Conservation (phyloP, 2,797 vertebrate genomes). For the Mycteria americana region DNA sequence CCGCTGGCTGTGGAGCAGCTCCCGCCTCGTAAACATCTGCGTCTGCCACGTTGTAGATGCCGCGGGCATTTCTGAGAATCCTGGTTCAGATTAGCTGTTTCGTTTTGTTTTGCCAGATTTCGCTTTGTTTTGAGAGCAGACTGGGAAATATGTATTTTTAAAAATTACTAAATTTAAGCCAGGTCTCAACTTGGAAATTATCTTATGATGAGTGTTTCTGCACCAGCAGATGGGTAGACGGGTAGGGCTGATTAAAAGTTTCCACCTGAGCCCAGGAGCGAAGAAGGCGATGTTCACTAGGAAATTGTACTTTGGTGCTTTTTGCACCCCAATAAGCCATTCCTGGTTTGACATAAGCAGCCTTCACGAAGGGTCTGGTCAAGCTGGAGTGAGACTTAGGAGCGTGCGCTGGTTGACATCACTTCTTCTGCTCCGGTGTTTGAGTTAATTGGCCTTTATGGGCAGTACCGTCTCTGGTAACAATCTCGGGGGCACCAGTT, state of each 20-base stretch:
- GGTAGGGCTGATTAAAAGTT: background rate
- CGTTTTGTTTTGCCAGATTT: background rate
- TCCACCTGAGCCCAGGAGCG: fast-evolving
- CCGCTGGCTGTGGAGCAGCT: fast-evolving
- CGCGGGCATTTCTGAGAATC: fast-evolving
- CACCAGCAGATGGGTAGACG: background rate
- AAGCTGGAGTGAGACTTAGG: background rate
- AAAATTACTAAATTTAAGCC: background rate
- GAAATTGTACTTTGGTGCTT: fast-evolving
- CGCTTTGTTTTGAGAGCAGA: background rate
- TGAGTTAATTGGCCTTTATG: too few species aligned
- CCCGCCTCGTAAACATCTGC: fast-evolving
- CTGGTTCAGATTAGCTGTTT: background rate
- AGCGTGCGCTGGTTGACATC: fast-evolving
- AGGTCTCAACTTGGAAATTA: background rate
- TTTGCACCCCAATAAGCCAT: background rate
- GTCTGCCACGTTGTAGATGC: fast-evolving
- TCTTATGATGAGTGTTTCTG: fast-evolving
- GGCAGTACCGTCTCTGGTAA: too few species aligned
- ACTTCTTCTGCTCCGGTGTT: background rate
- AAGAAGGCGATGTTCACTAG: fast-evolving
- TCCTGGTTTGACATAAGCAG: background rate
- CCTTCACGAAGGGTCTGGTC: background rate
- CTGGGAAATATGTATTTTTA: fast-evolving
- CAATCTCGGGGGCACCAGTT: fast-evolving